phyloP scores from a whole-genome alignment of 2,888 invertebrate species.

The Mongoloraphidia duomilia region DNA sequence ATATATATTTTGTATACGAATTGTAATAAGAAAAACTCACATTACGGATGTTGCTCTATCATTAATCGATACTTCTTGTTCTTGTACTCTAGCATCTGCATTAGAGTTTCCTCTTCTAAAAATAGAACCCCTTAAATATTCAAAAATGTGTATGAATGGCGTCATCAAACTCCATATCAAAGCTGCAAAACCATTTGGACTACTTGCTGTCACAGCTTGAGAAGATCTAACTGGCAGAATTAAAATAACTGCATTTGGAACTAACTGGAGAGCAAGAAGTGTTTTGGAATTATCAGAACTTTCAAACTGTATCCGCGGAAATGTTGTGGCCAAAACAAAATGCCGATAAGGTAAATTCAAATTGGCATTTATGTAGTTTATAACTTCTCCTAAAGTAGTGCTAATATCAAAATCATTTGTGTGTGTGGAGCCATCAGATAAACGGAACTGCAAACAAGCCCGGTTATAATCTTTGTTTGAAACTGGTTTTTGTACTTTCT shows the following conservation, averaged over 20 bases:
- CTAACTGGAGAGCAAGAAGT: constrained; percentile 50
- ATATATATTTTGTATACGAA: too few species aligned
- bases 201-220: constrained; percentile 22
- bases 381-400: constrained; percentile 43
- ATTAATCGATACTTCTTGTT: too few species aligned
- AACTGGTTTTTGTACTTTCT: constrained; percentile 9
- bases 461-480: constrained; percentile 25
- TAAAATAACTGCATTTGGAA: constrained; percentile 61
- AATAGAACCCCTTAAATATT: constrained; percentile 34
- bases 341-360: constrained; percentile 32
- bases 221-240: constrained; percentile 41
- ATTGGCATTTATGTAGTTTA: constrained; percentile 27
- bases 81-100: too few species aligned
- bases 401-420: constrained; percentile 58
- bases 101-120: constrained; percentile 5
- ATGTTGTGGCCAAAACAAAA: constrained; percentile 62
- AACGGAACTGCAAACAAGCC: constrained; percentile 70
- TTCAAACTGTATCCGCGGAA: constrained; percentile 56
- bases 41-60: too few species aligned
- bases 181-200: constrained; percentile 35
- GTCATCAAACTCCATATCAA: constrained; percentile 44
- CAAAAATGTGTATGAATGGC: constrained; percentile 41
- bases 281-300: constrained; percentile 36
- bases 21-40: too few species aligned
- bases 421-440: constrained; percentile 66